Evolutionary conservation across 2,113 vertebrate genomes (phyloP), one percentile per base, ranked within the genome.

Genomic region (Microcebus lehilahytsara): DNA sequence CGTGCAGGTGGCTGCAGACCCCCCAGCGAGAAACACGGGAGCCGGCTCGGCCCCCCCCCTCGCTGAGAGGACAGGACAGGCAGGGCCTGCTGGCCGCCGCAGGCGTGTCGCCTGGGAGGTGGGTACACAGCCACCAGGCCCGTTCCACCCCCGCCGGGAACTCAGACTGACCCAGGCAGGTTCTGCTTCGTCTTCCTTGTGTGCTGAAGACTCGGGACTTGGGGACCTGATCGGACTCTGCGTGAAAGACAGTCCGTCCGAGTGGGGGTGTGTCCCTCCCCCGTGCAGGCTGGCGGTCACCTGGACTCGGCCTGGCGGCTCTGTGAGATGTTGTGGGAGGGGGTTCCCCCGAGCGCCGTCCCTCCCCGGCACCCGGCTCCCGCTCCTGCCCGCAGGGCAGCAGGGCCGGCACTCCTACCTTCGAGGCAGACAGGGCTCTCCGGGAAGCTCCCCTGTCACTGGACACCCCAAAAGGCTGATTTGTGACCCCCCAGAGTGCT

Each of bases 21-120:
- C 6, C n/a, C 12, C 6, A 0, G 2, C 2, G 4, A 56, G 37
- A 67, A n/a, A 8, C 13, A 9, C 8, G 4, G 53, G 71, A 0
- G 1, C 0, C 22, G 25, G 9, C 72, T 2, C 0, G 3, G 11
- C 30, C 77, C 27, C 11, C 40, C 40, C n/a, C n/a, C n/a, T 12
- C 0, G 8, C 3, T 0, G 69, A 32, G 75, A 42, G 6, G 66
- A 5, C 10, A 5, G 0, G 5, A 34, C n/a, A 11, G 51, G 17
- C 16, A 6, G 27, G 16, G 22, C 34, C 62, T 0, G 3, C 27
- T 53, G 20, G 42, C 23, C 13, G 17, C 0, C 2, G 60, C 37
- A 32, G 77, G 13, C 0, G 0, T 49, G 85, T 14, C 9, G 34
- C 9, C 42, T 5, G 32, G 58, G 40, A 23, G 17, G 12, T 22